A percentile compares a stretch with the other conserved stretches of the same genome.
These are phyloP conservation scores for Enteromius viviparus DNA, from an alignment of 2,797 vertebrate species.

Conservation along the genomic window DNA sequence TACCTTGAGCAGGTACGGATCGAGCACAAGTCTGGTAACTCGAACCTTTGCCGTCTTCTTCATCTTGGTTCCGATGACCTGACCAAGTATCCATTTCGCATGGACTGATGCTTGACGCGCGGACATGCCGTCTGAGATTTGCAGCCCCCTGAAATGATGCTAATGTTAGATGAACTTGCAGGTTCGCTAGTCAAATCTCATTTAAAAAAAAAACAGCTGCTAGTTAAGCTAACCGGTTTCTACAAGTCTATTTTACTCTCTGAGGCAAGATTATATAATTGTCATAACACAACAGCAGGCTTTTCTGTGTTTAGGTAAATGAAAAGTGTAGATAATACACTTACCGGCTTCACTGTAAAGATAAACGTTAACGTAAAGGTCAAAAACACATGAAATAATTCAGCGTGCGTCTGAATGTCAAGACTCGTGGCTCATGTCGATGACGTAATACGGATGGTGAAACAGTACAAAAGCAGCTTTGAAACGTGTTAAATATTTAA, in stretches of 20 bases:
- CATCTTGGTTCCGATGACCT: slow-evolving; percentile 96
- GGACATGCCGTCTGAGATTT: slow-evolving; percentile 70
- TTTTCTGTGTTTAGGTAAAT: background rate
- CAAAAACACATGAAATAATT: slow-evolving; percentile 59
- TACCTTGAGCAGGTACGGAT: slow-evolving; percentile 92
- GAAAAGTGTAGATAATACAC: background rate
- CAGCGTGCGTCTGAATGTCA: slow-evolving; percentile 56
- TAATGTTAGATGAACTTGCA: background rate
- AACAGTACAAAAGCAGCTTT: background rate
- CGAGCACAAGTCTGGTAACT: slow-evolving; percentile 90
- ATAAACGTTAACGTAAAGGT: slow-evolving; percentile 62
- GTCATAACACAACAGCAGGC: background rate
- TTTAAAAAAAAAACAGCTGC: background rate
- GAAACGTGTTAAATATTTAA: background rate
- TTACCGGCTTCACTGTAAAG: slow-evolving; percentile 32
- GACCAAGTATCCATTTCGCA: slow-evolving; percentile 94
- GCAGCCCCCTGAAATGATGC: slow-evolving; percentile 8
- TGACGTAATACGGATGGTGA: slow-evolving; percentile 69
- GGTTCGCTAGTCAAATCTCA: too few species aligned
- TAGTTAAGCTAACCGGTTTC: background rate
- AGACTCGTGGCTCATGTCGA: slow-evolving; percentile 63
- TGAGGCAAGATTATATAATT: background rate
- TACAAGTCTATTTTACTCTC: background rate
- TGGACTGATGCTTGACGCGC: slow-evolving; percentile 80
- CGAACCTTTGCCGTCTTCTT: slow-evolving; percentile 93